Percentiles rank a stretch among this genome's conserved stretches.
These are phyloP conservation scores for Aphelenchoides avenae DNA, from an alignment of 1,140 invertebrate species.

Conservation along the genomic window DNA sequence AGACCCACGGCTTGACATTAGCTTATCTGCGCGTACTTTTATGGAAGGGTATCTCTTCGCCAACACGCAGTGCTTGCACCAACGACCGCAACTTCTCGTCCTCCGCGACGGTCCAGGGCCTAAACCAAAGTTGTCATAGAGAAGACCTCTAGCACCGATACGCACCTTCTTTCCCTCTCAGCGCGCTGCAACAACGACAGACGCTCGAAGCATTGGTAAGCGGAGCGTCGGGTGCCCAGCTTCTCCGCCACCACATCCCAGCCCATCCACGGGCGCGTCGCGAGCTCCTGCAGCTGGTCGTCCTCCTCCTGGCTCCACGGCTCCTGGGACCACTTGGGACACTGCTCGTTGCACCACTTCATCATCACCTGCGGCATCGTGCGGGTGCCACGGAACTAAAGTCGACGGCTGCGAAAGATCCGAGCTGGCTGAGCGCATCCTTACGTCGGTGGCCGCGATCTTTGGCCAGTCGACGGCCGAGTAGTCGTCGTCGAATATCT, in stretches of 20 bases:
- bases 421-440: background rate
- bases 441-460: slow-evolving; percentile 34
- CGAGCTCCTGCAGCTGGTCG: slow-evolving; percentile 4
- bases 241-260: slow-evolving; percentile 31
- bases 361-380: slow-evolving; percentile 32
- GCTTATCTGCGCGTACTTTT: no score
- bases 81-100: slow-evolving; percentile 30
- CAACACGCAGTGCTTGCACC: slow-evolving; percentile 25
- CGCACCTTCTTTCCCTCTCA: slow-evolving; percentile 14
- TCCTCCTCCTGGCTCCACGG: slow-evolving; percentile 35
- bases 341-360: slow-evolving; percentile 33
- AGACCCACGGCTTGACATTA: no score
- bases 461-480: slow-evolving; percentile 34
- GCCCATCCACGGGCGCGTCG: slow-evolving; percentile 16
- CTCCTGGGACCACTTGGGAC: slow-evolving; percentile 10
- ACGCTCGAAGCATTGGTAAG: slow-evolving; percentile 37
- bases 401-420: background rate
- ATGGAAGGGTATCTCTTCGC: slow-evolving; percentile 36
- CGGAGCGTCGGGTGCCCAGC: slow-evolving; percentile 13
- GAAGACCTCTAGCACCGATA: background rate
- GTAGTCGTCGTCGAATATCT: slow-evolving; percentile 17
- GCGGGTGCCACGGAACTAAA: slow-evolving; percentile 31
- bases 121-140: slow-evolving; percentile 6
- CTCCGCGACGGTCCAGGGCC: slow-evolving; percentile 30
- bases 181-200: slow-evolving; percentile 14